Conservation (phyloP, 2,797 vertebrate genomes). For the Acestrorhynchus altus region DNA sequence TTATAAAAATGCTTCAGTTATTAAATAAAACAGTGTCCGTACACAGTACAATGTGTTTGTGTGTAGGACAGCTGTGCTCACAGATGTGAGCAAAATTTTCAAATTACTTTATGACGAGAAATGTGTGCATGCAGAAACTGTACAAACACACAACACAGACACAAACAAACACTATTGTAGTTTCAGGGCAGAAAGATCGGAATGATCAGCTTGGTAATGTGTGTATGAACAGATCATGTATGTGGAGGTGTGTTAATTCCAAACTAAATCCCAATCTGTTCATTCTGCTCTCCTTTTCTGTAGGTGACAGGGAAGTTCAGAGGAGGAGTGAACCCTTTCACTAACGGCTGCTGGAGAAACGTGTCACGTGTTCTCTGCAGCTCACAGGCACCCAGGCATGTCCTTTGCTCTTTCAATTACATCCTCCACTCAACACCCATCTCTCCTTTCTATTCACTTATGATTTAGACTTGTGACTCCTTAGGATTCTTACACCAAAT, state of each 20-base stretch:
- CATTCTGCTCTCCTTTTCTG: neutral
- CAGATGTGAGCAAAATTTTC: too few relatives aligned
- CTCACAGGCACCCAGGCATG: conserved; percentile 91
- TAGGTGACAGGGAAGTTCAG: conserved; percentile 97
- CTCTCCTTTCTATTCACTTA: neutral
- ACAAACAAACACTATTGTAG: neutral
- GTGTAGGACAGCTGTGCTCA: too few relatives aligned
- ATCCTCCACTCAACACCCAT: neutral
- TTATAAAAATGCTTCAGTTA: too few relatives aligned
- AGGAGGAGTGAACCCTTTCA: conserved; percentile 96
- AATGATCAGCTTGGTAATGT: too few relatives aligned
- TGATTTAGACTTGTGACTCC: neutral
- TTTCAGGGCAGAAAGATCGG: too few relatives aligned
- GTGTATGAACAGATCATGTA: neutral
- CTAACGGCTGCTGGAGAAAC: conserved; percentile 93
- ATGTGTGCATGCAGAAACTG: too few relatives aligned
- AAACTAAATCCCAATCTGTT: neutral
- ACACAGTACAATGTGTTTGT: too few relatives aligned
- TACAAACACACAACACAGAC: too few relatives aligned
- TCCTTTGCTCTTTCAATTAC: neutral
- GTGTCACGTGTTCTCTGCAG: conserved; percentile 94
- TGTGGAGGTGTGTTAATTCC: neutral
- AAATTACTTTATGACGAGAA: too few relatives aligned
- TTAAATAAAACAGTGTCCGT: too few relatives aligned
- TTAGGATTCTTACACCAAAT: neutral